Percentiles rank a stretch among this genome's conserved stretches.
Conservation (phyloP, 2,797 vertebrate genomes). For the Rhinogobio ventralis region DNA sequence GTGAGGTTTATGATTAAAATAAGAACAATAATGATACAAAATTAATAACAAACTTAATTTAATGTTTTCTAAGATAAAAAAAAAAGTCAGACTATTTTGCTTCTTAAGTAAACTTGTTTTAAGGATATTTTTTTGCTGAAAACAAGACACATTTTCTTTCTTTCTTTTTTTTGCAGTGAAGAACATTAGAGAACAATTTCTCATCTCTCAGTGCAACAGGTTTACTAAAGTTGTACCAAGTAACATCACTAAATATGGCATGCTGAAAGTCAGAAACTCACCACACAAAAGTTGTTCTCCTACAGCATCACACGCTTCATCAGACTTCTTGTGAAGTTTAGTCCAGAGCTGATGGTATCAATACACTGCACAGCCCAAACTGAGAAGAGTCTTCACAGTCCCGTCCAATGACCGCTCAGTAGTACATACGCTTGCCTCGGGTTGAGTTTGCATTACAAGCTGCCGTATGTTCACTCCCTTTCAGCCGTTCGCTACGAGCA, state of each 20-base stretch:
- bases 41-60: not conserved
- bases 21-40: not conserved
- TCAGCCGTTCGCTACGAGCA: conserved; percentile 48
- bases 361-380: conserved; percentile 31
- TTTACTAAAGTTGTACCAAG: not conserved
- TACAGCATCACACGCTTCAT: conserved; percentile 4
- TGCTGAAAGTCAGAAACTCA: conserved; percentile 12
- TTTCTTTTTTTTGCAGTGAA: not conserved
- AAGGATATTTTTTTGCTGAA: not conserved
- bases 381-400: conserved; percentile 26
- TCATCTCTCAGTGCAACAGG: not conserved
- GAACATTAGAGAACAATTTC: conserved; percentile 7
- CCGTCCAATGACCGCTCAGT: conserved; percentile 49
- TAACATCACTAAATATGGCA: not conserved
- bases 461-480: conserved; percentile 67
- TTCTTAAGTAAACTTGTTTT: not conserved
- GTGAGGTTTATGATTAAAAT: not conserved
- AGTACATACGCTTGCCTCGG: not conserved
- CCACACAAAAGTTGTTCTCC: conserved; percentile 9
- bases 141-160: not conserved
- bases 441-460: conserved; percentile 53
- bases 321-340: conserved; percentile 22
- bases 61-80: not conserved
- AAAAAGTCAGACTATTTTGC: not conserved
- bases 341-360: conserved; percentile 23